Conservation (phyloP, 2,797 vertebrate species). For the Labroides dimidiatus region DNA sequence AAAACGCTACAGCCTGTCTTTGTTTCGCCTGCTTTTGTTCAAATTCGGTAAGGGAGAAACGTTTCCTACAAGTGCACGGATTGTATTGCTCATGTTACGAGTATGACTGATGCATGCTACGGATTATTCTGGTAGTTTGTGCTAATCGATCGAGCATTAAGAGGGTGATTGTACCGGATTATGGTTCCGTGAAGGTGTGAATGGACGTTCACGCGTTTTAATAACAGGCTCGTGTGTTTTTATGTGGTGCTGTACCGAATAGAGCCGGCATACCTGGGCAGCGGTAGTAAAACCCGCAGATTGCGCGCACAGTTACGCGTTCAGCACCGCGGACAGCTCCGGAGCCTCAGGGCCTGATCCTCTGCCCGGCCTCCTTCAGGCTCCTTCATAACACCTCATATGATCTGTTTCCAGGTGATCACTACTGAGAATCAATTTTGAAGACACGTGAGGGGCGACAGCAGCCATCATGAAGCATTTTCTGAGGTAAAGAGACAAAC, state of each 20-base stretch:
- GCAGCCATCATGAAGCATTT: constrained; percentile 86
- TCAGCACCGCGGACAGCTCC: constrained; percentile 78
- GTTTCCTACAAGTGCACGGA: neutral
- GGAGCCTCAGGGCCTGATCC: constrained; percentile 21
- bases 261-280: neutral
- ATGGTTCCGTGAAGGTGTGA: neutral
- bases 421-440: constrained; percentile 4
- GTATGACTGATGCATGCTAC: neutral
- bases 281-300: neutral
- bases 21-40: neutral
- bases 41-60: constrained; percentile 44
- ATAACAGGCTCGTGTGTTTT: rapidly evolving
- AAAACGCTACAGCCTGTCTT: constrained; percentile 9
- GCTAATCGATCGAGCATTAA: constrained; percentile 31
- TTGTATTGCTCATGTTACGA: neutral
- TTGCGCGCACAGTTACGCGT: neutral
- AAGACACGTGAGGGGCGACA: constrained; percentile 35
- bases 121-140: constrained; percentile 35
- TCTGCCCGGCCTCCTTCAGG: constrained; percentile 1
- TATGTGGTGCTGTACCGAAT: rapidly evolving
- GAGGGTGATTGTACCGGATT: neutral
- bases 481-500: constrained; percentile 73
- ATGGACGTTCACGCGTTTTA: rapidly evolving
- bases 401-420: constrained; percentile 46
- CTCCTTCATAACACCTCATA: neutral